Conservation (phyloP, 2,113 vertebrate species). For the Mormyrus lacerda region DNA sequence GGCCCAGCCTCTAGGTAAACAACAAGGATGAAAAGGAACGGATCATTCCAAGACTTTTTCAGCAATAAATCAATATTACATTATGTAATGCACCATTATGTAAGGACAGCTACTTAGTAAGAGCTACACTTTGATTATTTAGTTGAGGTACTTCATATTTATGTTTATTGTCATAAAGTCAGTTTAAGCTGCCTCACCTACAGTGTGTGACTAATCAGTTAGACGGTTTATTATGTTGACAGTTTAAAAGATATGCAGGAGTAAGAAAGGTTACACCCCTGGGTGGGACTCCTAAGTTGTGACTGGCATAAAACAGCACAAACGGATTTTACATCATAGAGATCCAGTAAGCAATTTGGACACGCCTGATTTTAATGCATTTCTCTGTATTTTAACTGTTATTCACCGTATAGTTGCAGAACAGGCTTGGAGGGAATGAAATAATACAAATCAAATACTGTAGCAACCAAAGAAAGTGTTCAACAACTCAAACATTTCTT, state of each 20-base stretch:
- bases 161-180: not conserved
- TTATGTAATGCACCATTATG: not conserved
- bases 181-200: not conserved
- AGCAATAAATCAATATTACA: not conserved
- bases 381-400: not conserved
- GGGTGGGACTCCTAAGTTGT: not conserved
- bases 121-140: not conserved
- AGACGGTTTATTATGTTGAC: not conserved
- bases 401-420: not conserved
- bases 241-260: not conserved
- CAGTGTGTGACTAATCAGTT: not conserved
- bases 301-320: not conserved
- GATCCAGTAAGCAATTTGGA: not conserved
- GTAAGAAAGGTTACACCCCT: not conserved
- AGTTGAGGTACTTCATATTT: not conserved
- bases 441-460: not conserved
- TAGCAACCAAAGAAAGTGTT: not conserved
- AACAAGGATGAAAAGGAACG: not conserved
- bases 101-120: not conserved
- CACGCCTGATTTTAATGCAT: not conserved
- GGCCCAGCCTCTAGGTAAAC: not conserved
- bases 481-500: not conserved
- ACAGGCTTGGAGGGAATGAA: not conserved
- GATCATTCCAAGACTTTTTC: not conserved
- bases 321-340: not conserved